Evolutionary conservation across 2,888 invertebrate species (phyloP).

Genomic region (Osedax frankpressi): DNA sequence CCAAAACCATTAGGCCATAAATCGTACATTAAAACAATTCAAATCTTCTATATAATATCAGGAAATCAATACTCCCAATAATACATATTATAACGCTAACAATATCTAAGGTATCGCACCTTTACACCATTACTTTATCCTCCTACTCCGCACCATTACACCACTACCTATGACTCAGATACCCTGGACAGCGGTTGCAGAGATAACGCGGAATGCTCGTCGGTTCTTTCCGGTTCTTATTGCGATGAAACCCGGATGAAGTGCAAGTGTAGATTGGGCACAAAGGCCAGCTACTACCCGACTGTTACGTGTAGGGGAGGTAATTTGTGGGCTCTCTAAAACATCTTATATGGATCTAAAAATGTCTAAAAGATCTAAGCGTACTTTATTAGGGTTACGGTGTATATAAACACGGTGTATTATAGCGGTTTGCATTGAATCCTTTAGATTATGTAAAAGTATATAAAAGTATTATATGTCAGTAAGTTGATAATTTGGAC

Average conservation of each 20-base stretch:
- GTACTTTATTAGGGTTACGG: no score
- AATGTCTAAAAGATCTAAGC: no score
- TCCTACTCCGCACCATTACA: background rate
- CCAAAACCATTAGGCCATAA: no score
- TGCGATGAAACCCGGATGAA: background rate
- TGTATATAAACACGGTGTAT: no score
- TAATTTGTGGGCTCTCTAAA: background rate
- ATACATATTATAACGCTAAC: background rate
- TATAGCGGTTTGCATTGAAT: no score
- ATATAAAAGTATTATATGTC: no score
- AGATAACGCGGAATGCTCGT: background rate
- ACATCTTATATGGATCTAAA: no score
- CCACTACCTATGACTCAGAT: background rate
- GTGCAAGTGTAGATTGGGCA: background rate
- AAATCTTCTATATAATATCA: no score
- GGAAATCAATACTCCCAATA: no score
- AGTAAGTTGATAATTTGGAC: no score
- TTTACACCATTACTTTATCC: background rate
- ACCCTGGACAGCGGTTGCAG: background rate
- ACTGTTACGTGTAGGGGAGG: background rate
- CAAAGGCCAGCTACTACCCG: background rate
- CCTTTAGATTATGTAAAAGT: no score
- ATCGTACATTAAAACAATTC: no score
- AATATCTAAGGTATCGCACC: background rate
- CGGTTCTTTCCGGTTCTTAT: background rate